Evolutionary conservation across 2,113 vertebrate genomes (phyloP), one percentile per base, ranked within the genome.

Genomic region (Saguinus imperator): DNA sequence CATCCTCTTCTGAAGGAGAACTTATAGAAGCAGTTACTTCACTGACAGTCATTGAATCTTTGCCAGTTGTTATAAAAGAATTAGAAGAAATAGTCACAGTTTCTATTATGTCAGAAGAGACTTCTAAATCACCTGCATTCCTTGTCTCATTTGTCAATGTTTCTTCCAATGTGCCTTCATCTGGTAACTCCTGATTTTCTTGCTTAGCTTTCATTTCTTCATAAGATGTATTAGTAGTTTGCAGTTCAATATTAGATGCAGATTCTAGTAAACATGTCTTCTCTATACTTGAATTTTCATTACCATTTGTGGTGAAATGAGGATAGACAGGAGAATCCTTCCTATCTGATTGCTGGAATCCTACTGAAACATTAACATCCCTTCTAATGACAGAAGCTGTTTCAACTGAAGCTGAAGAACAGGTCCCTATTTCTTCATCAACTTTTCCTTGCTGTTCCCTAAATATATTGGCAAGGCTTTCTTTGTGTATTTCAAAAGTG

Each of bases 401-500:
- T 96, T 98, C 98, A 96, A 99, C 70, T 4, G 98, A 90, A 95
- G 93, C 48, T 40, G 97, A 98, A 96, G 98, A 97, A 89, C 0
- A 4, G 0, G 18, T 55, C 27, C 48, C 96, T 87, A 95, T 92
- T 40, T 96, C 98, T 29, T 98, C 98, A n/a, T 96, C 98, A 97
- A 94, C 98, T 96, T 98, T 99, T 10, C 95, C 98, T 97, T 99
- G 99, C 98, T 99, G 99, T 93, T 99, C 99, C 27, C 97, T 98
- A 97, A 99, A 99, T 97, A 99, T 98, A 89, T 72, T 98, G 77
- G 99, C 99, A 97, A 99, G 98, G 94, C 97, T 99, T 89, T 99
- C 99, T 96, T 99, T 99, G 98, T 99, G 99, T 97, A 99, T 99
- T 98, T 99, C 99, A 97, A 99, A 99, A 93, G 99, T 99, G 75